Evolutionary conservation across 2,797 vertebrate genomes (phyloP).

Genomic region (Enteromius paludinosus): DNA sequence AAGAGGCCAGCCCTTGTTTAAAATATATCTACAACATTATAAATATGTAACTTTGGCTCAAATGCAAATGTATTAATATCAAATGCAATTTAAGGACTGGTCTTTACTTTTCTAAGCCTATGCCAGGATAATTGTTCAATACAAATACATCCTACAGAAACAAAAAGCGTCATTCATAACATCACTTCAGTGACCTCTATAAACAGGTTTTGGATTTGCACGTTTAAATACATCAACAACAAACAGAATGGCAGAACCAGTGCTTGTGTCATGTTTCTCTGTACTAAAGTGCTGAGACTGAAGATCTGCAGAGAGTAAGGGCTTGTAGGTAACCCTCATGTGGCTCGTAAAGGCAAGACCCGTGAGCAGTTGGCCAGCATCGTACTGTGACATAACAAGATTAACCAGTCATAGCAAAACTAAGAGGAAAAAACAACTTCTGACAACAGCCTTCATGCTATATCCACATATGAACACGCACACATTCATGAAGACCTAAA

Average conservation of each 20-base stretch:
- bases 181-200: not conserved
- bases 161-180: not conserved
- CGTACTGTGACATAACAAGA: slow-evolving; percentile 47
- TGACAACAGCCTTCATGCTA: not conserved
- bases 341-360: not conserved
- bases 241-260: not conserved
- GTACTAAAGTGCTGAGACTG: not conserved
- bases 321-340: not conserved
- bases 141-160: not conserved
- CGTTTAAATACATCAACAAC: not conserved
- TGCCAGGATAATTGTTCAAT: not conserved
- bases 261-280: not conserved
- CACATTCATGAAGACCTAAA: not conserved
- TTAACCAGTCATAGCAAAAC: slow-evolving; percentile 40
- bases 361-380: slow-evolving; percentile 33
- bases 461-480: not conserved
- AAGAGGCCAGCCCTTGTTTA: not conserved
- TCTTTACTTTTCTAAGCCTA: not conserved
- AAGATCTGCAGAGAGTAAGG: not conserved
- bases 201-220: not conserved
- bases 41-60: not conserved
- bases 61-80: not conserved
- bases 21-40: not conserved
- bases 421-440: slow-evolving; percentile 1
- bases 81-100: not conserved